Evolutionary conservation across 2,113 vertebrate genomes (phyloP).

Genomic region (Hypomesus transpacificus): DNA sequence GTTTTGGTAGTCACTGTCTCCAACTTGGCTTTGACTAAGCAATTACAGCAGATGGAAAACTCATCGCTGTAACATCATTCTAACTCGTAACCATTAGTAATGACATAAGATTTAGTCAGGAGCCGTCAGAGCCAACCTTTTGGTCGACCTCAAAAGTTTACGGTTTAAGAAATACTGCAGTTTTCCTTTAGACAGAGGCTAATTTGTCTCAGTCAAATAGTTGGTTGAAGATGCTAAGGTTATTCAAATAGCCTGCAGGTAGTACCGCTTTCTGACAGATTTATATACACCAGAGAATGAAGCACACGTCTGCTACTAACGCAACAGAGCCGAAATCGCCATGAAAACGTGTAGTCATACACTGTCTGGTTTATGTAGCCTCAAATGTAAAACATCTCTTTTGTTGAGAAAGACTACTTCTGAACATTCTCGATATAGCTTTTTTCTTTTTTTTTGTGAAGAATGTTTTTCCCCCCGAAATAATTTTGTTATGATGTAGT

Average conservation of each 20-base stretch:
- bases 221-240: neutral
- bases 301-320: neutral
- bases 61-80: neutral
- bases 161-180: neutral
- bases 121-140: neutral
- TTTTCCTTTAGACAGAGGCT: neutral
- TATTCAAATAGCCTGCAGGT: neutral
- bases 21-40: neutral
- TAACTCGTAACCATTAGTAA: neutral
- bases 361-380: too few relatives aligned
- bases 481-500: too few relatives aligned
- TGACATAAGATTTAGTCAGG: neutral
- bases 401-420: neutral
- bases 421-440: neutral
- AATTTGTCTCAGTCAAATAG: neutral
- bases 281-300: neutral
- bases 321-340: too few relatives aligned
- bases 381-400: neutral
- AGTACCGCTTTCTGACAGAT: neutral
- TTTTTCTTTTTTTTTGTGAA: neutral
- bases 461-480: neutral
- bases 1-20: neutral
- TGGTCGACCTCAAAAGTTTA: neutral
- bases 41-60: neutral
- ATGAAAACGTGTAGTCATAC: too few relatives aligned